Evolutionary conservation across 1,140 invertebrate species (phyloP).

Genomic region (Dreissena rostriformis): DNA sequence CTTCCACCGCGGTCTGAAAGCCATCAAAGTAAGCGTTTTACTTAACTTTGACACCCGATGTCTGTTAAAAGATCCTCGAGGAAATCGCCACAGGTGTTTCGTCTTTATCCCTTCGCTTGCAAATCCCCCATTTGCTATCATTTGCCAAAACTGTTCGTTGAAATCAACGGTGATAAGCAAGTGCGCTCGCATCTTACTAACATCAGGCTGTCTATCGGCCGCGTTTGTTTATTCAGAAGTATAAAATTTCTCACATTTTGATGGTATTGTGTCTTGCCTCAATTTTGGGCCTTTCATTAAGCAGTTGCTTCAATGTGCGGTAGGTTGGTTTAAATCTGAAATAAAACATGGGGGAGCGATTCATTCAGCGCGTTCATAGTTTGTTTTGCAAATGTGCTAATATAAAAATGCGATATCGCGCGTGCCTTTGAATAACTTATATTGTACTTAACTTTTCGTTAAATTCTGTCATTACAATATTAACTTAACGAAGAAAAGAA

Average conservation of each 20-base stretch:
- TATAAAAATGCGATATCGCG: too few species aligned
- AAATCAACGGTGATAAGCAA: slow-evolving; percentile 1
- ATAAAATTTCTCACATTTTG: slow-evolving; percentile 51
- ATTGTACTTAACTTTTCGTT: too few species aligned
- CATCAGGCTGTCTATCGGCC: slow-evolving; percentile 16
- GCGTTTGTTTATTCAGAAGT: slow-evolving; percentile 49
- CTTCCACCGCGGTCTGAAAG: too few species aligned
- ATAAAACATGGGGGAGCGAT: too few species aligned
- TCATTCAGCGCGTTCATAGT: too few species aligned
- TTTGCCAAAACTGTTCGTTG: neutral
- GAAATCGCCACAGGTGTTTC: neutral
- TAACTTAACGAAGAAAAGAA: too few species aligned
- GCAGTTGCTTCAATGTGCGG: slow-evolving; percentile 19
- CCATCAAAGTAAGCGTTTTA: too few species aligned
- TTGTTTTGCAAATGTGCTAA: too few species aligned
- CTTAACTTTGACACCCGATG: too few species aligned
- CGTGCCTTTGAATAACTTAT: too few species aligned
- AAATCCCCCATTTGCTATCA: slow-evolving; percentile 1
- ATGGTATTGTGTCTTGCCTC: slow-evolving; percentile 39
- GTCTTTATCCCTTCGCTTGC: neutral
- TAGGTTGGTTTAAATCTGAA: slow-evolving; percentile 12
- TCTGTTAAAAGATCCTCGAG: neutral
- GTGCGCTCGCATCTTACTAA: neutral
- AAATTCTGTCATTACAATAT: too few species aligned
- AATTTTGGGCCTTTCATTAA: too few species aligned